Percentiles rank a stretch among this genome's conserved stretches.
Evolutionary conservation across 2,888 invertebrate genomes (phyloP).

Genomic region (Folsomia manolachei): DNA sequence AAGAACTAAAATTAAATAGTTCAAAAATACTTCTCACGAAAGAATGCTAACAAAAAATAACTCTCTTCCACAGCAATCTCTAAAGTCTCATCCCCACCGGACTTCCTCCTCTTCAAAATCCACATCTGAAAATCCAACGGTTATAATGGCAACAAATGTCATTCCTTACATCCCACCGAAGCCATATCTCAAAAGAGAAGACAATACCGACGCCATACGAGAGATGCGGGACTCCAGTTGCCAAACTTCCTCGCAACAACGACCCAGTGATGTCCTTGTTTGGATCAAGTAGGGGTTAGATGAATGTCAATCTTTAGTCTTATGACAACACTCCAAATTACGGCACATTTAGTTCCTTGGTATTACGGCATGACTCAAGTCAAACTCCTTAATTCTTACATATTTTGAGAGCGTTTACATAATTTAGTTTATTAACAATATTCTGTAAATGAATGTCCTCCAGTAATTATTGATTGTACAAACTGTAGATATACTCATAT

Average conservation of each 20-base stretch:
- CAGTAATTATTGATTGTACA: too few species aligned
- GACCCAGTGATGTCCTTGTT: constrained; percentile 1
- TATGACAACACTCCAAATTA: too few species aligned
- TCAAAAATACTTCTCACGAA: neutral
- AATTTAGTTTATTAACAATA: too few species aligned
- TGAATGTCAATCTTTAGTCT: too few species aligned
- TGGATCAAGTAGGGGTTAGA: constrained; percentile 1
- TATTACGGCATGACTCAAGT: too few species aligned
- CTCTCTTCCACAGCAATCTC: neutral
- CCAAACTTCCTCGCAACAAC: neutral
- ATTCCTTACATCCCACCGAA: neutral
- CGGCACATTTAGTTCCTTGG: too few species aligned
- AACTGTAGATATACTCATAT: too few species aligned
- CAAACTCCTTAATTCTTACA: too few species aligned
- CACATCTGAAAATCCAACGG: neutral
- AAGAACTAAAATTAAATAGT: constrained; percentile 2
- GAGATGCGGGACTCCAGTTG: neutral
- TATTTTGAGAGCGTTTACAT: too few species aligned
- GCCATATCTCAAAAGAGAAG: neutral
- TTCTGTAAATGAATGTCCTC: too few species aligned
- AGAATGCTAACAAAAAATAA: neutral
- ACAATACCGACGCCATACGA: neutral
- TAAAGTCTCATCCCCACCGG: neutral
- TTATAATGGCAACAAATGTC: too few species aligned
- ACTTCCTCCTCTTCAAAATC: neutral